These are phyloP conservation scores for Limnothrissa miodon DNA, from an alignment of 2,113 vertebrate species.

Conservation along the genomic window DNA sequence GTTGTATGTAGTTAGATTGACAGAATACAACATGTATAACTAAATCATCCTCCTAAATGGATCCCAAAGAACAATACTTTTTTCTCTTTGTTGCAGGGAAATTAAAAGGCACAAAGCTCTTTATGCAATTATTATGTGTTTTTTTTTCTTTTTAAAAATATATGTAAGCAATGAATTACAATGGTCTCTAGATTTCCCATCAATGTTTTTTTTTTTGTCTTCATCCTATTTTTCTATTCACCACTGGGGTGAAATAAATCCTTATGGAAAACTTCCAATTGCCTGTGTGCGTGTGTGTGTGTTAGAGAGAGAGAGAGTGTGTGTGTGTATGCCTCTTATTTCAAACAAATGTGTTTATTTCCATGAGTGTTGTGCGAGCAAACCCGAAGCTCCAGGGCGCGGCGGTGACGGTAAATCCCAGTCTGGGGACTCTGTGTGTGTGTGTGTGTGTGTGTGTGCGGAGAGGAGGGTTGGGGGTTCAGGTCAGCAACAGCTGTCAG, in stretches of 20 bases:
- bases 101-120: constrained; percentile 76
- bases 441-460: constrained; percentile 33
- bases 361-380: constrained; percentile 33
- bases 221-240: constrained; percentile 81
- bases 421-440: constrained; percentile 22
- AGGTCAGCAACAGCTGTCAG: constrained; percentile 71
- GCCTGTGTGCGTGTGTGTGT: constrained; percentile 30
- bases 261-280: constrained; percentile 58
- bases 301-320: no score
- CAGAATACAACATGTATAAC: constrained; percentile 70
- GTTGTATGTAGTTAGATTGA: constrained; percentile 71
- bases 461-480: constrained; percentile 49
- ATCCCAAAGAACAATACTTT: constrained; percentile 77
- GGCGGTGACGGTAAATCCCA: constrained; percentile 44
- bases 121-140: constrained; percentile 77
- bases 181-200: constrained; percentile 76
- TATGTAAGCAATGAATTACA: constrained; percentile 74
- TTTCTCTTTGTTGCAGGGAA: constrained; percentile 77
- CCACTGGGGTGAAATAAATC: constrained; percentile 75
- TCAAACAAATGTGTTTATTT: constrained; percentile 49
- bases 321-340: constrained; percentile 30
- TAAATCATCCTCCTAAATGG: constrained; percentile 71
- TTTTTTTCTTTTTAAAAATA: constrained; percentile 58
- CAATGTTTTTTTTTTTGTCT: constrained; percentile 74
- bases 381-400: constrained; percentile 38